Evolutionary conservation across 2,888 invertebrate genomes (phyloP).

Genomic region (Pristionchus exspectatus): DNA sequence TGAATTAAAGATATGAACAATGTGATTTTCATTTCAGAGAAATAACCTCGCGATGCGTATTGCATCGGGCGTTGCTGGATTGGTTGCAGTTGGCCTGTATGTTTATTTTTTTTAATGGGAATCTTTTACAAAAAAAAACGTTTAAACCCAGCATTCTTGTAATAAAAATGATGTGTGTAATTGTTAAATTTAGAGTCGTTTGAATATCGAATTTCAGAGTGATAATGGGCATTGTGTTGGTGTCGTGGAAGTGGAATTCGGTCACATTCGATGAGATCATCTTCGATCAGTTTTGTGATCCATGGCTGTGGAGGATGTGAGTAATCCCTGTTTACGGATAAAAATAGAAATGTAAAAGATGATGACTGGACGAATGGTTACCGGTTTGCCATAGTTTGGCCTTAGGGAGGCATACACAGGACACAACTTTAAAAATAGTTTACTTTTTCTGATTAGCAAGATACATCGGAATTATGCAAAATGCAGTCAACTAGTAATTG

Average conservation of each 20-base stretch:
- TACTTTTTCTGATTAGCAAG: too few species aligned
- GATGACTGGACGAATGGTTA: neutral
- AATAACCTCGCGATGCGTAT: constrained; percentile 32
- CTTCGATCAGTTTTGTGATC: constrained; percentile 51
- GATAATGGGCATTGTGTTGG: constrained; percentile 23
- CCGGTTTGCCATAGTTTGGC: too few species aligned
- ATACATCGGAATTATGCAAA: too few species aligned
- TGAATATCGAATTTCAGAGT: constrained; percentile 7
- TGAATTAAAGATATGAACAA: too few species aligned
- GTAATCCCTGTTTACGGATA: neutral
- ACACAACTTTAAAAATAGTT: too few species aligned
- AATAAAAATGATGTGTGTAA: neutral
- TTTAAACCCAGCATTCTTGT: neutral
- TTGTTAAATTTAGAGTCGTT: too few species aligned
- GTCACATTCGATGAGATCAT: constrained; percentile 49
- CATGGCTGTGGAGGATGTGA: constrained; percentile 52
- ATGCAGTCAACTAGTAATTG: too few species aligned
- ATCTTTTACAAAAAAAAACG: neutral
- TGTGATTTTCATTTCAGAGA: constrained; percentile 11
- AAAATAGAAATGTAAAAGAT: neutral
- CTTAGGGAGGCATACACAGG: too few species aligned
- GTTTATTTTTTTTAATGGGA: too few species aligned
- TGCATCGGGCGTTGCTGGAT: neutral
- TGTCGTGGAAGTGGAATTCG: constrained; percentile 32
- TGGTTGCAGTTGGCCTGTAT: neutral